Evolutionary conservation across 92 coral and sea anemone species (phyloP), one percentile per base, ranked within the genome.

Genomic region (Phenganax stokvisi): DNA sequence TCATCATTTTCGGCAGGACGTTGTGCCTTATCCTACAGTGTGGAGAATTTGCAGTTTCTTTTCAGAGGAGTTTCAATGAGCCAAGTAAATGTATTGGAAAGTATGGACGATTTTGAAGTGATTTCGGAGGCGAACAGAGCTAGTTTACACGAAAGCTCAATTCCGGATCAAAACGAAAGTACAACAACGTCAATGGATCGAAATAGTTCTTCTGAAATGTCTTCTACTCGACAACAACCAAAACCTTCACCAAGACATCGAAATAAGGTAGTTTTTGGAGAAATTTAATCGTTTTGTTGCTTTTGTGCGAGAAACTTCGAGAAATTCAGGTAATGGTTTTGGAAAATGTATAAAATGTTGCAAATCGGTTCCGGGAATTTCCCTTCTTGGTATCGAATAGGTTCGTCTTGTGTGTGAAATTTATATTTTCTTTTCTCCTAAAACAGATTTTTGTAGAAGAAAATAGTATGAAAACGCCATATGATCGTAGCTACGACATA

Each of bases 111-210:
- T 68, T 68, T 68, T 37, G 73, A 68, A 68, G 47, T 68, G 0
- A 30, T 68, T 68, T 10, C 73, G 52, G n/a, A 29, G 7, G 20
- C 52, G 15, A 68, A 37, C 54, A 13, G n/a, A 11, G n/a, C 7
- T 17, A n/a, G 47, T 30, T 68, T 37, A 68, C 37, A 3, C 73
- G 73, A 68, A 68, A 68, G 53, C 15, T 6, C 73, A 68, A 30
- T 7, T 10, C 53, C 30, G 73, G 53, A 27, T 12, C 73, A 68
- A 68, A 68, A 27, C 37, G 73, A 68, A 68, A 68, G 73, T 17
- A 68, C 6, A 68, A 28, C 31, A 12, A 68, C 47, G 47, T 5
- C 47, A 37, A 37, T 68, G 73, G 73, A 68, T 3, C 9, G 1
- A 17, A 64, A 5, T 37, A 68, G 8, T 17, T 51, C 12, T 10